Percentiles rank a stretch among this genome's conserved stretches.
phyloP scores from a whole-genome alignment of 2,888 invertebrate species.

The Molorchus minor region DNA sequence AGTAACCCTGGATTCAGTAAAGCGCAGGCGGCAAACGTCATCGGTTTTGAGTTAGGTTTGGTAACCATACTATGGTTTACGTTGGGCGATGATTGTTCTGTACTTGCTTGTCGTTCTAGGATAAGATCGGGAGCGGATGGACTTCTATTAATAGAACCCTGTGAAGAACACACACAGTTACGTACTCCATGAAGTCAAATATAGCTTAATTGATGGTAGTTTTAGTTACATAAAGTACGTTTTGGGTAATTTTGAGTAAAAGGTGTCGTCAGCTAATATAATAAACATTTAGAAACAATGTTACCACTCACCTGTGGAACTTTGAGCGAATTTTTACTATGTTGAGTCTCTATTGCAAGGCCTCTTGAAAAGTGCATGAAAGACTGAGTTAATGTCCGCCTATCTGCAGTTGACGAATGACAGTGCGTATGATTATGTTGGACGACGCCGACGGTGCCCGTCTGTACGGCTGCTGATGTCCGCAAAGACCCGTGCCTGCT shows the following conservation, averaged over 20 bases:
- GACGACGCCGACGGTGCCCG: too few relatives aligned
- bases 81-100: constrained; percentile 46
- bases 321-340: constrained; percentile 52
- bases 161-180: too few relatives aligned
- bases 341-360: constrained; percentile 56
- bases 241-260: too few relatives aligned
- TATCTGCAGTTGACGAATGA: constrained; percentile 42
- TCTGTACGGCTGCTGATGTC: constrained; percentile 58
- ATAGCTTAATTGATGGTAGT: too few relatives aligned
- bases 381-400: constrained; percentile 62
- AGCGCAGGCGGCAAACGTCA: constrained; percentile 64
- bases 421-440: constrained; percentile 35
- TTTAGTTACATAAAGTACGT: too few relatives aligned
- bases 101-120: constrained; percentile 56
- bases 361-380: constrained; percentile 65
- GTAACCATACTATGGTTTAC: constrained; percentile 34
- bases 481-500: constrained; percentile 56
- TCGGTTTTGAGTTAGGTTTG: constrained; percentile 35
- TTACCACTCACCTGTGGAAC: constrained; percentile 54
- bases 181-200: too few relatives aligned
- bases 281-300: too few relatives aligned
- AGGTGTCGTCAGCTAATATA: too few relatives aligned
- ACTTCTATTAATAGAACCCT: constrained; percentile 63
- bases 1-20: constrained; percentile 72
- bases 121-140: constrained; percentile 70